Percentiles rank a stretch among this genome's conserved stretches.
phyloP scores from a whole-genome alignment of 2,797 vertebrate genomes.

The Anomalospiza imberbis region DNA sequence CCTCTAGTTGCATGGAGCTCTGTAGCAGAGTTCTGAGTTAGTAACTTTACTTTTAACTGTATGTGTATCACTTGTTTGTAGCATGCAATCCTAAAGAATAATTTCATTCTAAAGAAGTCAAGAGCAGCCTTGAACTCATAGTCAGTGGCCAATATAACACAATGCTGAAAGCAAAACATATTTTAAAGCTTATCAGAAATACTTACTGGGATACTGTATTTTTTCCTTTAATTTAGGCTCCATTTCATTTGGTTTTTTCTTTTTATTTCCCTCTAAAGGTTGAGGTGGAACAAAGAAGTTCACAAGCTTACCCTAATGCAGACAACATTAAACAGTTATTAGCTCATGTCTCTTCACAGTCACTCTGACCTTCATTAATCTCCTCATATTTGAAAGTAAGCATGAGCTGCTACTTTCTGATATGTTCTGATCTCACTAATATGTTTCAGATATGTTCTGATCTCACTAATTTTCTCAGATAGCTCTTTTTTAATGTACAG shows the following conservation, averaged over 20 bases:
- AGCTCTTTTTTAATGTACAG: background rate
- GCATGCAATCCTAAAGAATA: background rate
- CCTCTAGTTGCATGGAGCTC: background rate
- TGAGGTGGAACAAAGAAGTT: conserved; percentile 94
- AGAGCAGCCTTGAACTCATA: background rate
- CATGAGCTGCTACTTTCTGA: background rate
- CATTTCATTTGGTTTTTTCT: conserved; percentile 64
- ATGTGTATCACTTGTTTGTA: background rate
- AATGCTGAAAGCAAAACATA: background rate
- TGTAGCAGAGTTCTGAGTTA: background rate
- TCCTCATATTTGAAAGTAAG: background rate
- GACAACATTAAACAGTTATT: conserved; percentile 49
- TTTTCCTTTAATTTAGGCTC: conserved; percentile 86
- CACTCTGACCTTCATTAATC: background rate
- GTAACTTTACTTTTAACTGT: background rate
- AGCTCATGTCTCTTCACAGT: background rate
- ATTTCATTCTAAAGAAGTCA: background rate
- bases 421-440: background rate
- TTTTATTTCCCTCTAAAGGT: conserved; percentile 77
- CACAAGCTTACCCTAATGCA: conserved; percentile 87
- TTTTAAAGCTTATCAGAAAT: background rate
- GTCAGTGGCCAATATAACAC: background rate
- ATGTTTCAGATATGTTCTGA: background rate
- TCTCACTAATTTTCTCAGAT: background rate
- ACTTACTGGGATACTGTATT: conserved; percentile 88